These are phyloP conservation scores for Onychostoma macrolepis DNA, from an alignment of 2,113 vertebrate genomes.

Conservation along the genomic window DNA sequence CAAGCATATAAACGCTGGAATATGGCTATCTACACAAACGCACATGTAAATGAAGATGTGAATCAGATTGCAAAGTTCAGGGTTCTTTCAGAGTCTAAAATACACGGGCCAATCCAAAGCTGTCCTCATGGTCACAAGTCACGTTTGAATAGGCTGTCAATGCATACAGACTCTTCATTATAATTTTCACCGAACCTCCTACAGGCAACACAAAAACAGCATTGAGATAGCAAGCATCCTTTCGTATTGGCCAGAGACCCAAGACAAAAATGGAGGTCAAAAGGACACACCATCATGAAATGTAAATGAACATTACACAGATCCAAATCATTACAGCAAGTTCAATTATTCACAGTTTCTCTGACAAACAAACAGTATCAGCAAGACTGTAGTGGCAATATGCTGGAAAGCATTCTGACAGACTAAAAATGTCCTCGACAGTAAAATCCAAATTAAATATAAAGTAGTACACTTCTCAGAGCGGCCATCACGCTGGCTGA, in stretches of 20 bases:
- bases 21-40: no score
- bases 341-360: conserved; percentile 40
- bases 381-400: neutral
- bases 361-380: conserved; percentile 29
- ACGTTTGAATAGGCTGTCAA: conserved; percentile 37
- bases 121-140: neutral
- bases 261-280: conserved; percentile 28
- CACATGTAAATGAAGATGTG: no score
- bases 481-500: conserved; percentile 37
- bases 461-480: conserved; percentile 29
- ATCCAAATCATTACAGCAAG: neutral
- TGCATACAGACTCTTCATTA: conserved; percentile 18
- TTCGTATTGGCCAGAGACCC: neutral
- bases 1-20: no score
- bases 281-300: conserved; percentile 21
- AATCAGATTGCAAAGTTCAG: no score
- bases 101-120: neutral
- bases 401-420: conserved; percentile 13
- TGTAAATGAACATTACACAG: neutral
- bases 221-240: neutral
- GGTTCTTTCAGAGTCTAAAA: no score
- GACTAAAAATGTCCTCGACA: conserved; percentile 29
- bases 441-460: conserved; percentile 50
- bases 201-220: conserved; percentile 26
- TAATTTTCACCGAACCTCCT: conserved; percentile 12